A percentile compares a stretch with the other conserved stretches of the same genome.
These are phyloP conservation scores for Augiades crinisus DNA, from an alignment of 2,888 invertebrate species.

Conservation along the genomic window DNA sequence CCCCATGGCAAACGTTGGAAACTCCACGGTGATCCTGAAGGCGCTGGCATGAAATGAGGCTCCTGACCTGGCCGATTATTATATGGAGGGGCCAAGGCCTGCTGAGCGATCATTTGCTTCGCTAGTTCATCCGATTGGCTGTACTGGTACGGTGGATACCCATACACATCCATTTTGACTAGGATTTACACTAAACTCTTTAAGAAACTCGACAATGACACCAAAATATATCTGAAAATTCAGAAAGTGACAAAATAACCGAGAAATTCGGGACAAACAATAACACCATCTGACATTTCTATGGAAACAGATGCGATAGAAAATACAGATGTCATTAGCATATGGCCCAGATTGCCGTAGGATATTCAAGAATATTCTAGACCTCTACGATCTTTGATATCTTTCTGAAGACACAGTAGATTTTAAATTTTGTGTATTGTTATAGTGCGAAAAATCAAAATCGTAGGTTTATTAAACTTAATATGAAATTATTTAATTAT, in stretches of 20 bases:
- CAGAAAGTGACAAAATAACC: conserved; percentile 4
- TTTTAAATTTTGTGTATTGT: too few relatives aligned
- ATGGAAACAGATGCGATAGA: conserved; percentile 2
- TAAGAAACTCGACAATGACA: not conserved
- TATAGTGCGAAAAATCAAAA: too few relatives aligned
- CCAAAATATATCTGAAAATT: not conserved
- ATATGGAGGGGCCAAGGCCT: conserved; percentile 53
- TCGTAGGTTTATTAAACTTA: too few relatives aligned
- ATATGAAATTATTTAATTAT: too few relatives aligned
- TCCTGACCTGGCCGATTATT: conserved; percentile 42
- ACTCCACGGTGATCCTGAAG: conserved; percentile 75
- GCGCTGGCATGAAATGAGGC: conserved; percentile 62
- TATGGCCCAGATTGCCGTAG: not conserved
- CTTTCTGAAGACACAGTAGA: not conserved
- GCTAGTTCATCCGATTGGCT: conserved; percentile 62
- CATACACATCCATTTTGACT: conserved; percentile 64
- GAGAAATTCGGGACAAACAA: conserved; percentile 26
- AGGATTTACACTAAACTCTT: not conserved
- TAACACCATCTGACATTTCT: conserved; percentile 28
- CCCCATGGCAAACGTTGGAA: conserved; percentile 79
- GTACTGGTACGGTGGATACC: conserved; percentile 57
- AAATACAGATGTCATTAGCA: conserved; percentile 5
- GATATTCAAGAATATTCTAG: conserved; percentile 14
- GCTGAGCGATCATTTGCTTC: conserved; percentile 67
- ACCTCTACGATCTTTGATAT: not conserved